Evolutionary conservation across 2,888 invertebrate species (phyloP), one percentile per base, ranked within the genome.

Genomic region (Heliconius cydno): DNA sequence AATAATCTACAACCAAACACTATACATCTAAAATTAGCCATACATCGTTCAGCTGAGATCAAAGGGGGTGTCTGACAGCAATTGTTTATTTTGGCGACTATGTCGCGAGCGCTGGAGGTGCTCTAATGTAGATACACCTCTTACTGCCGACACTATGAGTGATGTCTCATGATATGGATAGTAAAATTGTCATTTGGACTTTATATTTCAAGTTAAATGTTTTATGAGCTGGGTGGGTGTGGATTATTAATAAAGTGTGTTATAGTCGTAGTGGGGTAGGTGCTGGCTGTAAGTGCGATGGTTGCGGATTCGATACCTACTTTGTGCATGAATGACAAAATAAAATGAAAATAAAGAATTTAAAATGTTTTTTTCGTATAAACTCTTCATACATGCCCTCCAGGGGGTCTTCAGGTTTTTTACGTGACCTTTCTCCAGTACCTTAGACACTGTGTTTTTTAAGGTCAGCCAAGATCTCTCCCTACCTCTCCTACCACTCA

Each of bases 71-170:
- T 84, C 84, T 76, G 76, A 81, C 70, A 60, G 79, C 30, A 82
- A 87, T 87, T 91, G 90, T 91, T 91, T 91, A 90, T 91, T 90
- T 90, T 87, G 86, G 87, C 85, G 86, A 91, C 90, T 91, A 88
- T 91, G 90, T 91, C 86, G 88, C 87, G 86, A 34, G 22, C 38
- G 0, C 60, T 65, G 63, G 65, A 75, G 75, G 41, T 46, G 65
- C 72, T 81, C 83, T 85, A 85, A 84, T 84, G 83, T 81, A 84
- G 82, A 80, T 74, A 77, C 82, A 82, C 80, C 79, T 82, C 81
- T 81, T 79, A 80, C 75, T 71, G 57, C 73, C 38, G 68, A 76
- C 75, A 71, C 79, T 78, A 76, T 81, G 79, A 83, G 75, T 84
- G 82, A 84, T 82, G 80, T 75, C 46, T 46, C 46, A 28, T 41